Conservation (phyloP, 2,797 vertebrate species). For the Mus caroli region DNA sequence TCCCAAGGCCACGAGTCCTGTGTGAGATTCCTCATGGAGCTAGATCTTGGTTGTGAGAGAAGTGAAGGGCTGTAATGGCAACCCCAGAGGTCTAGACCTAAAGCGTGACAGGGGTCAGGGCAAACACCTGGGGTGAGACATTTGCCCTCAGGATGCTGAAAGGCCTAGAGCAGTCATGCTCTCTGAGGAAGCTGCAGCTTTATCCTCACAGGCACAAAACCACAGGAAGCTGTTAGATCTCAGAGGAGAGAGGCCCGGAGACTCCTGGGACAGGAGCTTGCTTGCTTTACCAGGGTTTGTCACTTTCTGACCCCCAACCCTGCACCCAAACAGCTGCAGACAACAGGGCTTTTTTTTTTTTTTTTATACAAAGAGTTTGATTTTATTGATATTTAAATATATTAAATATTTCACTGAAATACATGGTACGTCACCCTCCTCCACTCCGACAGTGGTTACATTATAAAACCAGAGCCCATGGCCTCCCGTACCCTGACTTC, state of each 20-base stretch:
- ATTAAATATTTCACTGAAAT: conserved; percentile 89
- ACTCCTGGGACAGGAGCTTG: background rate
- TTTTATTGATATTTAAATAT: conserved; percentile 89
- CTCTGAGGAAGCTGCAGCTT: background rate
- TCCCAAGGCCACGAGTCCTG: background rate
- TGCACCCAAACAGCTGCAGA: conserved; percentile 68
- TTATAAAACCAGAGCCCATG: conserved; percentile 83
- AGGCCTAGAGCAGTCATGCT: background rate
- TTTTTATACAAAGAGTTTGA: conserved; percentile 85
- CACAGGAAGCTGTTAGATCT: background rate
- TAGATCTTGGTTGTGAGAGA: conserved; percentile 6
- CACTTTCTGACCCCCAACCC: conserved; percentile 40
- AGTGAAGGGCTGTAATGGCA: background rate
- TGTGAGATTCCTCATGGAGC: background rate
- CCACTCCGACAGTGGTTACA: conserved; percentile 84
- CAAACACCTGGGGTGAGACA: background rate
- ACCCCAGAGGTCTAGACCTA: background rate
- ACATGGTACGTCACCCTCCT: conserved; percentile 78
- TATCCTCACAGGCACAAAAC: background rate
- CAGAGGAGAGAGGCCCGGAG: background rate
- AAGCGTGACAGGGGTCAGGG: background rate
- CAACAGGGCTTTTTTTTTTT: conserved; percentile 72
- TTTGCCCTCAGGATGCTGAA: background rate
- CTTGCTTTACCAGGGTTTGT: background rate
- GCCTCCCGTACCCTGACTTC: conserved; percentile 60